Percentiles rank a stretch among this genome's conserved stretches.
Evolutionary conservation across 2,113 vertebrate species (phyloP).

Genomic region (Desmodus rotundus): DNA sequence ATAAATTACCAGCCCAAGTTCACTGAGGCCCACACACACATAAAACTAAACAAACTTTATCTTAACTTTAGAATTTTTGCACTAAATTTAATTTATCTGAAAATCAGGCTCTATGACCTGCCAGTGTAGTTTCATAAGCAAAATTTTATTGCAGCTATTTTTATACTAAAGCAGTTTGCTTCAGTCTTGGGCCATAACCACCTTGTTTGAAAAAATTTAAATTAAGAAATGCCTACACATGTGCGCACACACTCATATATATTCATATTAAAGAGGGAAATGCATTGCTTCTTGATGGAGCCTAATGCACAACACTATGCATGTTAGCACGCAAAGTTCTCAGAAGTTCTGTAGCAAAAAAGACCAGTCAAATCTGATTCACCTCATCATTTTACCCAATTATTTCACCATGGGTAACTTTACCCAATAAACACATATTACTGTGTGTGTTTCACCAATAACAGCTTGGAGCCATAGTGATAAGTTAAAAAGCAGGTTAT

Average conservation of each 20-base stretch:
- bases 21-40: neutral
- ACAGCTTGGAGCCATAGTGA: neutral
- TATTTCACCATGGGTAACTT: neutral
- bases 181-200: neutral
- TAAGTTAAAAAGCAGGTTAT: neutral
- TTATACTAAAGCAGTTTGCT: neutral
- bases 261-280: neutral
- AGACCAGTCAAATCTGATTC: neutral
- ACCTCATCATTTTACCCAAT: neutral
- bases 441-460: neutral
- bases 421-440: neutral
- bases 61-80: neutral
- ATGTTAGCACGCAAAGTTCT: neutral
- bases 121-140: neutral
- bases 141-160: neutral
- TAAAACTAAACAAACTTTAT: neutral
- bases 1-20: neutral
- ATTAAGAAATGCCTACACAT: neutral
- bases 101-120: accelerated
- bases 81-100: neutral
- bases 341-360: neutral
- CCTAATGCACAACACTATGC: neutral
- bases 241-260: neutral
- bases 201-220: neutral
- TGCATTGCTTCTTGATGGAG: neutral